These are phyloP conservation scores for Sebastiscus tertius DNA, from an alignment of 2,797 vertebrate genomes.

Conservation along the genomic window DNA sequence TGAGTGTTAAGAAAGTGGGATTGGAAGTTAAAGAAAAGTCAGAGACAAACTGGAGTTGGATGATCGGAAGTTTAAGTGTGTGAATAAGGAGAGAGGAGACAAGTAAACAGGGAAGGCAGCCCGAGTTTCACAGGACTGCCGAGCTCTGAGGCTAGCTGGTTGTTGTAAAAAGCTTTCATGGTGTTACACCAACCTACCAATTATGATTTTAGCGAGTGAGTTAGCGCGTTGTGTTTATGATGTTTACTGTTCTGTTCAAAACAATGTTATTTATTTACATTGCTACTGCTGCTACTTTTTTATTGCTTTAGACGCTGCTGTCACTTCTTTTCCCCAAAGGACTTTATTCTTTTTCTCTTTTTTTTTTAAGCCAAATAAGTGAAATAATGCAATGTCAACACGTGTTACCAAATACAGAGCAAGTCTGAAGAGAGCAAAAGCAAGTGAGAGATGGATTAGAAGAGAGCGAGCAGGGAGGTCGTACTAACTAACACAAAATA, in stretches of 20 bases:
- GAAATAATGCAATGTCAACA: constrained; percentile 81
- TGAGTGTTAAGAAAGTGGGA: constrained; percentile 54
- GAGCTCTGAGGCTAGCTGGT: constrained; percentile 52
- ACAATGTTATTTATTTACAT: constrained; percentile 82
- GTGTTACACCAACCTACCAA: constrained; percentile 71
- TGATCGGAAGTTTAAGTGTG: constrained; percentile 27
- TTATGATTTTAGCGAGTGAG: constrained; percentile 61
- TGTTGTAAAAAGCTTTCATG: constrained; percentile 76
- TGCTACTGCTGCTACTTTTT: constrained; percentile 80
- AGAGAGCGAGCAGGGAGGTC: constrained; percentile 9
- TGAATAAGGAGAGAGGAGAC: neutral
- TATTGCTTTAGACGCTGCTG: constrained; percentile 85
- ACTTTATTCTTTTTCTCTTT: constrained; percentile 55
- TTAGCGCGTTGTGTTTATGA: constrained; percentile 52
- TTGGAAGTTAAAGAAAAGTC: constrained; percentile 44
- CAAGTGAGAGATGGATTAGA: constrained; percentile 31
- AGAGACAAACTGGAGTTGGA: neutral
- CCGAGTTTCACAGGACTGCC: constrained; percentile 10
- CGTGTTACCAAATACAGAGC: constrained; percentile 82
- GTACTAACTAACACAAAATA: constrained; percentile 49
- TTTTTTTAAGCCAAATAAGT: constrained; percentile 79
- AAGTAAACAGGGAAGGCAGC: neutral
- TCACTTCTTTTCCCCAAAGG: constrained; percentile 81
- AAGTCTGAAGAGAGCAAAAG: constrained; percentile 62
- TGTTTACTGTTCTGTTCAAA: constrained; percentile 56